phyloP scores from a whole-genome alignment of 2,888 invertebrate species.

The Agrypnus murinus region DNA sequence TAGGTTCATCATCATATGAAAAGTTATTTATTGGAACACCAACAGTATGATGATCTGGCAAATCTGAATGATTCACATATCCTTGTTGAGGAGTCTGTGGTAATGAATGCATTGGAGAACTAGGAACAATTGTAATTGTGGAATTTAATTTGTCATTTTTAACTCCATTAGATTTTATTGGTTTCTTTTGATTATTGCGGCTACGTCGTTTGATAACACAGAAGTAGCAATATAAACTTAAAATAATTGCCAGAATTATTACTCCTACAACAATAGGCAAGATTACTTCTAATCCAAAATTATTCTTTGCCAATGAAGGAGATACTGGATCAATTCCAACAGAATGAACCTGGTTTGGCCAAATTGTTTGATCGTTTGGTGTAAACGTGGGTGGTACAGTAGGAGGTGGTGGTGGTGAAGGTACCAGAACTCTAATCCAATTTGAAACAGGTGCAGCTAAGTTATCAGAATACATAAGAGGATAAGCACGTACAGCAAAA shows the following conservation, averaged over 20 bases:
- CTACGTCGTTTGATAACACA: constrained; percentile 71
- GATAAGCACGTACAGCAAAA: constrained; percentile 73
- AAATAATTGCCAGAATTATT: constrained; percentile 69
- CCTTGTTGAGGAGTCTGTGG: constrained; percentile 58
- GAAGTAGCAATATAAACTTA: constrained; percentile 72
- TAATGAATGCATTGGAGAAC: constrained; percentile 65
- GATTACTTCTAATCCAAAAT: constrained; percentile 71
- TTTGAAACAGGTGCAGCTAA: constrained; percentile 73
- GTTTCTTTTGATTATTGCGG: constrained; percentile 61
- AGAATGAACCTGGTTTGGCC: constrained; percentile 66
- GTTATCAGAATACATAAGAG: constrained; percentile 66
- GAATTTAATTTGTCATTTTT: constrained; percentile 68
- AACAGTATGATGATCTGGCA: constrained; percentile 69
- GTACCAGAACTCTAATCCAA: constrained; percentile 73
- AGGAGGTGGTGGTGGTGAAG: constrained; percentile 73
- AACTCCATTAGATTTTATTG: constrained; percentile 60
- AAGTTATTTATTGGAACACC: constrained; percentile 71
- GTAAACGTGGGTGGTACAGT: constrained; percentile 69
- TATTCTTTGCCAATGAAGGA: constrained; percentile 68
- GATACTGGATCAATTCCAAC: constrained; percentile 65
- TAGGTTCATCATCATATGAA: constrained; percentile 71
- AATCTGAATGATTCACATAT: constrained; percentile 62
- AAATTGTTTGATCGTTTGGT: constrained; percentile 66
- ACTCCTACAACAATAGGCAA: constrained; percentile 72
- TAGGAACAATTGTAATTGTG: constrained; percentile 71